A percentile compares a stretch with the other conserved stretches of the same genome.
phyloP scores from a whole-genome alignment of 2,113 vertebrate genomes.

The Entomyzon cyanotis region DNA sequence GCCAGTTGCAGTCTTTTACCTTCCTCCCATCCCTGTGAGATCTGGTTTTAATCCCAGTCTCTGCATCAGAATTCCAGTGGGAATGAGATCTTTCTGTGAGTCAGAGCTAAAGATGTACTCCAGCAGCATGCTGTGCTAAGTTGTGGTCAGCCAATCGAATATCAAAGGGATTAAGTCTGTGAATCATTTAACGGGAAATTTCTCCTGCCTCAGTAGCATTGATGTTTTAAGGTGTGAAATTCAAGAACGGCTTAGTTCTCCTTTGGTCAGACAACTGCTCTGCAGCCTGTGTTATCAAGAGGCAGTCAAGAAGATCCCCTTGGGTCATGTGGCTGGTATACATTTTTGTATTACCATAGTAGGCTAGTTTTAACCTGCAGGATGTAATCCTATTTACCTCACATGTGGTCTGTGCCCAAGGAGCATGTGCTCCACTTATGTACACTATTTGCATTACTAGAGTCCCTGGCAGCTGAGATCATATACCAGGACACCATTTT shows the following conservation, averaged over 20 bases:
- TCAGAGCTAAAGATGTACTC: slow-evolving; percentile 54
- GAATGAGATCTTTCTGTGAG: slow-evolving; percentile 58
- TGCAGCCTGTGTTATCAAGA: slow-evolving; percentile 46
- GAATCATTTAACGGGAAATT: slow-evolving; percentile 69
- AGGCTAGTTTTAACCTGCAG: slow-evolving; percentile 61
- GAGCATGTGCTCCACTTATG: slow-evolving; percentile 15
- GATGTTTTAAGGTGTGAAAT: slow-evolving; percentile 72
- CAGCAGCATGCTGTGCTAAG: slow-evolving; percentile 63
- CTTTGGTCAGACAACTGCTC: slow-evolving; percentile 51
- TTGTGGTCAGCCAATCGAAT: slow-evolving; percentile 67
- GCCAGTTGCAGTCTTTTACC: neutral
- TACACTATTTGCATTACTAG: slow-evolving; percentile 19
- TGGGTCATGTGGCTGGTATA: slow-evolving; percentile 59
- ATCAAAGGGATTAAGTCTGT: slow-evolving; percentile 69
- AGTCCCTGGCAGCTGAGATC: neutral
- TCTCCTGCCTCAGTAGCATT: slow-evolving; percentile 62
- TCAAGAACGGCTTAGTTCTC: slow-evolving; percentile 64
- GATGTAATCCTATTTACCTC: slow-evolving; percentile 69
- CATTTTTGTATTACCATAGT: slow-evolving; percentile 62
- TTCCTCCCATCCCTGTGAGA: neutral
- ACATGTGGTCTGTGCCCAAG: slow-evolving; percentile 56
- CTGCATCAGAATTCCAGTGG: slow-evolving; percentile 39
- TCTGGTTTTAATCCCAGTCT: slow-evolving; percentile 26
- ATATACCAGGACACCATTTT: neutral
- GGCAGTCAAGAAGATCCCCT: slow-evolving; percentile 65